Evolutionary conservation across 2,888 invertebrate genomes (phyloP).

Genomic region (Atherix ibis): DNA sequence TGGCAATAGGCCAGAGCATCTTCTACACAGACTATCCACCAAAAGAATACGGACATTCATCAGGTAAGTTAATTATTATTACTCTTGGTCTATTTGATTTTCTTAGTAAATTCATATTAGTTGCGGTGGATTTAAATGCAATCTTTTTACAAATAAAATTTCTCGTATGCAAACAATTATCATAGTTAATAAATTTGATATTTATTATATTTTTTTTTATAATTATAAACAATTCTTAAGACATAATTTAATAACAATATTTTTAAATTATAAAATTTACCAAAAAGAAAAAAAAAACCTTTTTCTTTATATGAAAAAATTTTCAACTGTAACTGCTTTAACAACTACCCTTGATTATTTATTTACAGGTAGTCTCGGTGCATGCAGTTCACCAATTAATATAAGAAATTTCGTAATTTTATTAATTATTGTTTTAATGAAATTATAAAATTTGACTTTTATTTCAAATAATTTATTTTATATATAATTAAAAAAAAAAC

Average conservation of each 20-base stretch:
- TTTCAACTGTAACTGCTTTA: not conserved
- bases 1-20: conserved; percentile 33
- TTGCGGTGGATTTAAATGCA: not conserved
- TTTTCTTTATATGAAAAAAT: not conserved
- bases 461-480: too few species aligned
- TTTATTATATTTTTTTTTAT: too few species aligned
- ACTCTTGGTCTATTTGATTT: not conserved
- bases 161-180: not conserved
- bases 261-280: too few species aligned
- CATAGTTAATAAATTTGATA: too few species aligned
- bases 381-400: conserved; percentile 6
- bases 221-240: too few species aligned
- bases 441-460: conserved; percentile 10
- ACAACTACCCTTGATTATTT: not conserved
- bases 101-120: not conserved
- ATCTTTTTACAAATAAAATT: not conserved
- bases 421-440: conserved; percentile 7
- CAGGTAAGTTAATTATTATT: conserved; percentile 7
- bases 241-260: too few species aligned
- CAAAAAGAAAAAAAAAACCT: not conserved
- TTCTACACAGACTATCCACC: conserved; percentile 33
- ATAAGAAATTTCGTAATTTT: conserved; percentile 7
- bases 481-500: too few species aligned
- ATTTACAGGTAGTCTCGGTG: conserved; percentile 8
- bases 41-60: conserved; percentile 25